phyloP scores from a whole-genome alignment of 23 tunicate species.

The Ascidia mentula region DNA sequence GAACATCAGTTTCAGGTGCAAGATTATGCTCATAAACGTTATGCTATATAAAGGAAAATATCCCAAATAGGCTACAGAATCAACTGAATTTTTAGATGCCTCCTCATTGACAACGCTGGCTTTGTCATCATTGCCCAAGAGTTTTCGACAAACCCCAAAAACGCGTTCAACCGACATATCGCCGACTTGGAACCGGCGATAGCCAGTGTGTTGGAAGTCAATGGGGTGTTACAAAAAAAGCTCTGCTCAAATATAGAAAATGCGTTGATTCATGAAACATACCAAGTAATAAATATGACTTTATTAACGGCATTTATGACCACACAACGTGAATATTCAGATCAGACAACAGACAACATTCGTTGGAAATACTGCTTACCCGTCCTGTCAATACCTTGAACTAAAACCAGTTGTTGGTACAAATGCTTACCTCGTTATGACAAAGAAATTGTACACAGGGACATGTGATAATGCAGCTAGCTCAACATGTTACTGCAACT shows the following conservation, averaged over 20 bases:
- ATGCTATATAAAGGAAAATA: too few species aligned
- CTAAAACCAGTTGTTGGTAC: not conserved
- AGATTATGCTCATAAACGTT: too few species aligned
- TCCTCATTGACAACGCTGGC: not conserved
- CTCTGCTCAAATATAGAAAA: not conserved
- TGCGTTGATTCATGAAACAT: not conserved
- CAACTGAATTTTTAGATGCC: not conserved
- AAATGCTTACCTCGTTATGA: too few species aligned
- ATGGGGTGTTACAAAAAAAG: not conserved
- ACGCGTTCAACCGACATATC: not conserved
- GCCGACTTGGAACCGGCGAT: not conserved
- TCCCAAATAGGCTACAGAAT: too few species aligned
- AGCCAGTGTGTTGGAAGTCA: not conserved
- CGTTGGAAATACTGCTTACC: not conserved
- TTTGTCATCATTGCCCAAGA: not conserved
- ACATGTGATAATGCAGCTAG: too few species aligned
- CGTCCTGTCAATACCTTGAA: not conserved
- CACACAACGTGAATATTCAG: too few species aligned
- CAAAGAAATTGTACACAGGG: too few species aligned
- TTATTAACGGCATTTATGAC: too few species aligned
- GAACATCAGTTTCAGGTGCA: too few species aligned
- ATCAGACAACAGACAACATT: slow-evolving; percentile 1
- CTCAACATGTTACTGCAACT: too few species aligned
- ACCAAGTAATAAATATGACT: too few species aligned
- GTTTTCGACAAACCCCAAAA: not conserved